Evolutionary conservation across 2,113 vertebrate genomes (phyloP).

Genomic region (Chiloscyllium plagiosum): DNA sequence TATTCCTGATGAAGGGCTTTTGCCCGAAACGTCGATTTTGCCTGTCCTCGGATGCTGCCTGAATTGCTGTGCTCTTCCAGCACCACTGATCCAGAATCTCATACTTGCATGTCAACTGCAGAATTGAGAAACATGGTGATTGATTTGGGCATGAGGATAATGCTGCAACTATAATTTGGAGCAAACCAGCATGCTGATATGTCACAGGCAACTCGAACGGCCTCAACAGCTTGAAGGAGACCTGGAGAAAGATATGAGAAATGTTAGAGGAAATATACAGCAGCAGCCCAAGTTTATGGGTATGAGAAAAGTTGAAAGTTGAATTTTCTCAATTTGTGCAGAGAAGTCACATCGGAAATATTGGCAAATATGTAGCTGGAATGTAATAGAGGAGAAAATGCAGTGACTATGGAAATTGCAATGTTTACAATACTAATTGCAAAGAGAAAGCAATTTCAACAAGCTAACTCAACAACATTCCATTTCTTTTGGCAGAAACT

Average conservation of each 20-base stretch:
- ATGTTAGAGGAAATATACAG: not conserved
- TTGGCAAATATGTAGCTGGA: not conserved
- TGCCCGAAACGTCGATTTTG: too few relatives aligned
- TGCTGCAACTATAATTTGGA: not conserved
- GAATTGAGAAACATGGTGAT: not conserved
- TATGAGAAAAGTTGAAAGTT: not conserved
- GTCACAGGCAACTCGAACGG: not conserved
- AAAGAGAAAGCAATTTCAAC: not conserved
- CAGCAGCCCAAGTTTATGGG: not conserved
- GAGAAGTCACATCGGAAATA: not conserved
- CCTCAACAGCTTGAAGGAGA: not conserved
- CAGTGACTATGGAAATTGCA: not conserved
- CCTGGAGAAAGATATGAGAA: not conserved
- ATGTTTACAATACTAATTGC: not conserved
- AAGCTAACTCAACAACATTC: not conserved
- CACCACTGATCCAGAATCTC: too few relatives aligned
- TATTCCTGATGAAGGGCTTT: too few relatives aligned
- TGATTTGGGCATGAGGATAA: not conserved
- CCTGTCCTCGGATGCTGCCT: too few relatives aligned
- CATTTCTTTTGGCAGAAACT: not conserved
- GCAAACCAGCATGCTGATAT: not conserved
- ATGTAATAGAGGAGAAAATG: not conserved
- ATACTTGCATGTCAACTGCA: not conserved
- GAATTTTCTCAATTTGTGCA: not conserved
- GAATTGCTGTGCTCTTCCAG: too few relatives aligned